Evolutionary conservation across 1,140 invertebrate species (phyloP), one percentile per base, ranked within the genome.

Genomic region (Araneus ventricosus): DNA sequence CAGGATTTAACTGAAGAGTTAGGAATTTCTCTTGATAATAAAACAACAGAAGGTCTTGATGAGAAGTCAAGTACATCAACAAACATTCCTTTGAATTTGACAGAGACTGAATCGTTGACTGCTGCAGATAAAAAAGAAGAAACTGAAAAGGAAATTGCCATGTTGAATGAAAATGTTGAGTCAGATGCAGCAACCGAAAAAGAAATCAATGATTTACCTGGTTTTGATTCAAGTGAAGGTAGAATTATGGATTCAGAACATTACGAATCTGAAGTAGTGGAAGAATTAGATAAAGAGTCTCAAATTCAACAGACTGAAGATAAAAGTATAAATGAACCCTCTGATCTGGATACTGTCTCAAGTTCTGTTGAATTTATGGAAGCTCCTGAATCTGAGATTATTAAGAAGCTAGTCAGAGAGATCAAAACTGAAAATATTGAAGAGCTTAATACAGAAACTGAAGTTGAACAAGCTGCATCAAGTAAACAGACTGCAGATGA

Each of bases 1-100:
- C 75, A 91, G 41, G 89, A 91, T 63, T 70, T 84, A n/a, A 45
- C 34, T 4, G 85, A 87, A 5, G 85, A 87, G 10, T 84, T 84
- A n/a, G 82, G 45, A 27, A 8, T 37, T 87, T 34, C 34, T 37
- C 27, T 87, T 7, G 52, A 87, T 14, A 61, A 34, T 20, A 87
- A 87, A 37, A 61, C 22, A 22, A 34, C 57, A 41, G 45, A 86
- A 63, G 8, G n/a, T n/a, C 37, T 30, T 87, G 57, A 4, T 37
- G 84, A 86, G 17, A 41, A 86, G 17, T 79, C 27, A 84, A 27
- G 20, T 52, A 57, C 10, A 3, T 10, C 30, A 27, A 24, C 22
- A 30, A 39, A 22, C 20, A 37, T 37, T 39, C 34, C 30, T 4
- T 17, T 30, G 2, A 84, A 41, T 30, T 34, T 24, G 27, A 27